Evolutionary conservation across 1,140 invertebrate genomes (phyloP).

Genomic region (Micrasema minimum): DNA sequence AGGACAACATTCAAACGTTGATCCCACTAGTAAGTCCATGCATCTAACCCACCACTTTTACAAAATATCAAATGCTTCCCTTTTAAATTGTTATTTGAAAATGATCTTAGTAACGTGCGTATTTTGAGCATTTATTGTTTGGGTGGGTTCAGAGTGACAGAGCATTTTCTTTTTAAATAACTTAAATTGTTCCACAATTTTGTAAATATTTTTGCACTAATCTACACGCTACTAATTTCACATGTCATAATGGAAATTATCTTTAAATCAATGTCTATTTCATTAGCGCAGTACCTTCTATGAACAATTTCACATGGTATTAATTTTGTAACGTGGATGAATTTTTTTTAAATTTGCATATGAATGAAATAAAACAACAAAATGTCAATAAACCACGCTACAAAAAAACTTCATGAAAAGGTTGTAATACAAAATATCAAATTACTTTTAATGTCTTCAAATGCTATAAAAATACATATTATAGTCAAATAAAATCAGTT

Average conservation of each 20-base stretch:
- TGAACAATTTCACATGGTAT: too few relatives aligned
- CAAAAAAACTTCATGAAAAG: background rate
- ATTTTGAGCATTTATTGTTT: constrained; percentile 19
- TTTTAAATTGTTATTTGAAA: background rate
- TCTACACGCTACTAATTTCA: background rate
- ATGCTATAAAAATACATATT: constrained; percentile 20
- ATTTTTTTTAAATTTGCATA: too few relatives aligned
- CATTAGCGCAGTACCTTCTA: too few relatives aligned
- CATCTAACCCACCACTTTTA: background rate
- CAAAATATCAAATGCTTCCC: too few relatives aligned
- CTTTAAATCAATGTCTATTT: too few relatives aligned
- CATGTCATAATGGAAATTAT: background rate
- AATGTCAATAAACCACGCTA: background rate
- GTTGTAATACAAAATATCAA: constrained; percentile 19
- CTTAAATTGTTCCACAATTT: too few relatives aligned
- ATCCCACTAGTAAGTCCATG: background rate
- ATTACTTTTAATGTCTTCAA: constrained; percentile 25
- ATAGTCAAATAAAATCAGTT: constrained; percentile 25
- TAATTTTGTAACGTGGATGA: too few relatives aligned
- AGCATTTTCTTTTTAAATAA: constrained; percentile 3
- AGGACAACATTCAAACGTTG: background rate
- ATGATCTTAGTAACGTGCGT: constrained; percentile 4
- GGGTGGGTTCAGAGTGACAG: constrained; percentile 12
- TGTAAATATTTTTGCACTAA: background rate
- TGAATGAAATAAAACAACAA: too few relatives aligned